These are phyloP conservation scores for Craterocephalus amniculus DNA, from an alignment of 2,797 vertebrate species.

Conservation along the genomic window DNA sequence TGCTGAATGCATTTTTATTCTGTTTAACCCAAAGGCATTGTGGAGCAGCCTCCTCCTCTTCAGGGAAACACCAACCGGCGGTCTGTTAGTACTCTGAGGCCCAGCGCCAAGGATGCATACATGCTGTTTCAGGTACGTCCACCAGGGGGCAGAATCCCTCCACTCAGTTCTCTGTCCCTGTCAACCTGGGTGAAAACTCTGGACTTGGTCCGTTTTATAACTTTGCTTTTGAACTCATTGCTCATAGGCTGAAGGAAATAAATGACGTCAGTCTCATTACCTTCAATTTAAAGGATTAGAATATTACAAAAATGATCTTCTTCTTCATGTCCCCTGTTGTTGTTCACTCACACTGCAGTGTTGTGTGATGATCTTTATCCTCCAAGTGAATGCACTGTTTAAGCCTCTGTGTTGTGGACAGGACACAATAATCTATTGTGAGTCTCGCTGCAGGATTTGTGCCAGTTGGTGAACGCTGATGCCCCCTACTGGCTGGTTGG, in stretches of 20 bases:
- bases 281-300: neutral
- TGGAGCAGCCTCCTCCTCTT: slow-evolving; percentile 86
- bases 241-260: neutral
- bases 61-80: slow-evolving; percentile 96
- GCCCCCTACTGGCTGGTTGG: slow-evolving; percentile 99
- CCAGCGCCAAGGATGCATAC: slow-evolving; percentile 98
- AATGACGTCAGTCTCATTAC: neutral
- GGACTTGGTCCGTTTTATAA: slow-evolving; percentile 4
- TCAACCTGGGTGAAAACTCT: neutral
- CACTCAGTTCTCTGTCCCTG: neutral
- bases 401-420: slow-evolving; percentile 17
- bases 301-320: neutral
- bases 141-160: slow-evolving; percentile 52
- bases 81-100: slow-evolving; percentile 93
- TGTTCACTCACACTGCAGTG: slow-evolving; percentile 18
- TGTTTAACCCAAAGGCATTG: slow-evolving; percentile 75
- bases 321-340: slow-evolving; percentile 5
- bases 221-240: neutral
- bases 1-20: neutral
- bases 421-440: slow-evolving; percentile 41
- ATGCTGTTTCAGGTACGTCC: slow-evolving; percentile 97
- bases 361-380: slow-evolving; percentile 21
- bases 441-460: slow-evolving; percentile 87
- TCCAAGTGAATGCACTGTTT: slow-evolving; percentile 30
- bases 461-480: slow-evolving; percentile 97